These are phyloP conservation scores for Umimayanthus kanabou DNA, from an alignment of 92 coral and sea anemone genomes.

Conservation along the genomic window DNA sequence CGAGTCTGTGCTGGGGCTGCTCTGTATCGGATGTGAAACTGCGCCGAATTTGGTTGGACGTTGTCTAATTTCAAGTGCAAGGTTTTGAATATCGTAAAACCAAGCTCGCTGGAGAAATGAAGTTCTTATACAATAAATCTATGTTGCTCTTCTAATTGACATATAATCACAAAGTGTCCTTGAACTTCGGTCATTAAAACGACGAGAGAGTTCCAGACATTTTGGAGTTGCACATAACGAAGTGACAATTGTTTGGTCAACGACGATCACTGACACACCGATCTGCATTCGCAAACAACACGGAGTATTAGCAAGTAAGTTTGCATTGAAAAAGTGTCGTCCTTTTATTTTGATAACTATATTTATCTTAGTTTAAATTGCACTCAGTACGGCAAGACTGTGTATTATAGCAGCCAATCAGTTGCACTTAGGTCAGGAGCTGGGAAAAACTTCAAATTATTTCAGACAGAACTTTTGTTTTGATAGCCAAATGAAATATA, in stretches of 20 bases:
- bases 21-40: not conserved
- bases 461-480: no score
- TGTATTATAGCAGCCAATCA: no score
- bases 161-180: no score
- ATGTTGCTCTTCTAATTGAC: not conserved
- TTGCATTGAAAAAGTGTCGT: not conserved
- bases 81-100: not conserved
- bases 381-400: not conserved
- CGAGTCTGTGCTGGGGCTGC: not conserved
- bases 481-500: no score
- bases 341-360: not conserved
- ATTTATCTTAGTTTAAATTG: not conserved
- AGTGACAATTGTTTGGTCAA: not conserved
- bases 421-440: no score
- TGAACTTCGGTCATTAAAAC: not conserved
- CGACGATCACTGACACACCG: not conserved
- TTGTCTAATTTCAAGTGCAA: not conserved
- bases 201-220: not conserved
- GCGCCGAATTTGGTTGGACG: not conserved
- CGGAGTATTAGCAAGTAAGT: not conserved
- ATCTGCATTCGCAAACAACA: no score
- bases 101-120: not conserved
- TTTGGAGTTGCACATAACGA: not conserved
- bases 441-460: no score
- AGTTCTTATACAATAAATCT: not conserved